phyloP scores from a whole-genome alignment of 2,888 invertebrate species.

The Girardia tigrina region DNA sequence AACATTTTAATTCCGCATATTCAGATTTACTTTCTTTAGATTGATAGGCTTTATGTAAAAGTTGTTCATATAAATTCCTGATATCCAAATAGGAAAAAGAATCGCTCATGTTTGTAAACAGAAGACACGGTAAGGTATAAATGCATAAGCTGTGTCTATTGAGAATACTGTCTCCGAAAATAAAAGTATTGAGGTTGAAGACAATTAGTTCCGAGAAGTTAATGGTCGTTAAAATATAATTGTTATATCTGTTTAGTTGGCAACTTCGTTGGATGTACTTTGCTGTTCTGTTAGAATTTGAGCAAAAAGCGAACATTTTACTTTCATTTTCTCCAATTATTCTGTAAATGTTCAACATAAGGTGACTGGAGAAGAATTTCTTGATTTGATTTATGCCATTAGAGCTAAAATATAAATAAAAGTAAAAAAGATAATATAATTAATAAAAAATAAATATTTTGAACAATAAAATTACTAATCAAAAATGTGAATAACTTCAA shows the following conservation, averaged over 20 bases:
- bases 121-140: not conserved
- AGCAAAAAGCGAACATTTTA: not conserved
- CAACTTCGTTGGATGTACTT: not conserved
- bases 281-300: not conserved
- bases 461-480: no score
- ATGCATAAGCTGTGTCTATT: slow-evolving; percentile 4
- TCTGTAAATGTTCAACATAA: not conserved
- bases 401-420: no score
- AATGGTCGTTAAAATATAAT: not conserved
- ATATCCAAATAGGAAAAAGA: not conserved
- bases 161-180: not conserved
- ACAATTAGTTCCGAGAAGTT: not conserved
- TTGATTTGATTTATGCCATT: no score
- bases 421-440: no score
- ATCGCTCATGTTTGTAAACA: not conserved
- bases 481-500: no score
- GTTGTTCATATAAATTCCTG: not conserved
- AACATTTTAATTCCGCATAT: slow-evolving; percentile 20
- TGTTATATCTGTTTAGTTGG: not conserved
- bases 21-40: not conserved
- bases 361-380: not conserved
- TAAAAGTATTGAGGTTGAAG: not conserved
- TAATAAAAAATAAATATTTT: no score
- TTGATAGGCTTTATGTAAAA: not conserved
- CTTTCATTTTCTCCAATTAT: not conserved